Evolutionary conservation across 2,888 invertebrate genomes (phyloP).

Genomic region (Nephrotoma appendiculata): DNA sequence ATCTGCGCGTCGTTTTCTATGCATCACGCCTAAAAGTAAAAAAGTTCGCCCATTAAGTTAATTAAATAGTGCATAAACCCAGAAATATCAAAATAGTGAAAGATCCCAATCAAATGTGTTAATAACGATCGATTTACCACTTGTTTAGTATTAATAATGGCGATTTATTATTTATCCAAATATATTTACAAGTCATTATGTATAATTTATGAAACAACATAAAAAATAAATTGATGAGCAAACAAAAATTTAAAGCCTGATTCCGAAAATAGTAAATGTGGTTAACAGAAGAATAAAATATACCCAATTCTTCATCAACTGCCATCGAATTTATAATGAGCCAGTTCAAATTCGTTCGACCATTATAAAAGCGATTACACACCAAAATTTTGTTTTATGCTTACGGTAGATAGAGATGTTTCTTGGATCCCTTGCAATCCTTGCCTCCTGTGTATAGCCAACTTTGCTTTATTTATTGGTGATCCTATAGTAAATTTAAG

Average conservation of each 20-base stretch:
- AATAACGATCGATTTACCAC: background rate
- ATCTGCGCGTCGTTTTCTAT: slow-evolving; percentile 25
- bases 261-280: background rate
- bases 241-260: background rate
- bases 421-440: slow-evolving; percentile 56
- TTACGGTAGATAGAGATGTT: slow-evolving; percentile 69
- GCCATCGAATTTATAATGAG: background rate
- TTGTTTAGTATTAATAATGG: background rate
- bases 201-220: background rate
- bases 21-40: slow-evolving; percentile 38
- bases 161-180: background rate
- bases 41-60: background rate
- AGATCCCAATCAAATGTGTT: background rate
- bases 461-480: slow-evolving; percentile 68
- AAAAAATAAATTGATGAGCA: background rate
- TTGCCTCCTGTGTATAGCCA: slow-evolving; percentile 57
- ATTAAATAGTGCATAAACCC: background rate
- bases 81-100: background rate
- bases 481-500: slow-evolving; percentile 41
- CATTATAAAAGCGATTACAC: background rate
- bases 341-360: background rate
- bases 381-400: slow-evolving; percentile 17
- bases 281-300: background rate
- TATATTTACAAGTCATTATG: background rate
- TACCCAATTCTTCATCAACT: background rate